Percentiles rank a stretch among this genome's conserved stretches.
Conservation (phyloP, 2,888 invertebrate species). For the Dryomyza anilis region DNA sequence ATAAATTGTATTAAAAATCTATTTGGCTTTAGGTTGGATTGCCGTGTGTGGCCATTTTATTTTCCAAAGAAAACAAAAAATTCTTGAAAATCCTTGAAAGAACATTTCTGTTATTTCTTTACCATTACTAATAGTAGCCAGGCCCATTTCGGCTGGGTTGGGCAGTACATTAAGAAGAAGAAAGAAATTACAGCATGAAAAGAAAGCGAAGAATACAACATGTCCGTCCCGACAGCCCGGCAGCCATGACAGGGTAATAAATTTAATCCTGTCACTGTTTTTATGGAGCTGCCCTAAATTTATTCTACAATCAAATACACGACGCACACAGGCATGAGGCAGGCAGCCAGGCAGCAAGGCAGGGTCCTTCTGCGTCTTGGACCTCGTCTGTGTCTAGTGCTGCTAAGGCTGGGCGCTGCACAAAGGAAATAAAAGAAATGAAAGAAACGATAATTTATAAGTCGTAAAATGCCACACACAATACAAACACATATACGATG, state of each 20-base stretch:
- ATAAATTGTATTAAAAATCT: no score
- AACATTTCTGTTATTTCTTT: neutral
- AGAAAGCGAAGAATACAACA: slow-evolving; percentile 23
- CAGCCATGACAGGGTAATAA: slow-evolving; percentile 43
- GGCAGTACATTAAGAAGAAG: no score
- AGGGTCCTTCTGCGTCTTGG: neutral
- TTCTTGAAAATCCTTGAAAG: neutral
- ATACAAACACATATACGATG: neutral
- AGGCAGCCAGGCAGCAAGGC: neutral
- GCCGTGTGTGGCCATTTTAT: no score
- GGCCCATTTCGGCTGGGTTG: slow-evolving; percentile 12
- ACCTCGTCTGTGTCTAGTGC: neutral
- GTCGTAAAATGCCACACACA: slow-evolving; percentile 32
- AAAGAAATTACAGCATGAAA: no score
- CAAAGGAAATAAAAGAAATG: slow-evolving; percentile 18
- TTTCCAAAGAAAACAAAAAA: no score
- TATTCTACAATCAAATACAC: slow-evolving; percentile 53
- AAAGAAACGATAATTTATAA: slow-evolving; percentile 37
- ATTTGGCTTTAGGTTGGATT: no score
- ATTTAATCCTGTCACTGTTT: slow-evolving; percentile 55
- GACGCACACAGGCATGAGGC: neutral
- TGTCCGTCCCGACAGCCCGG: slow-evolving; percentile 6
- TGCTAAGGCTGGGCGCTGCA: slow-evolving; percentile 7
- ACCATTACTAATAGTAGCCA: no score
- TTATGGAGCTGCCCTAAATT: slow-evolving; percentile 55